Evolutionary conservation across 1,140 invertebrate genomes (phyloP).

Genomic region (Lutraria rhynchaena): DNA sequence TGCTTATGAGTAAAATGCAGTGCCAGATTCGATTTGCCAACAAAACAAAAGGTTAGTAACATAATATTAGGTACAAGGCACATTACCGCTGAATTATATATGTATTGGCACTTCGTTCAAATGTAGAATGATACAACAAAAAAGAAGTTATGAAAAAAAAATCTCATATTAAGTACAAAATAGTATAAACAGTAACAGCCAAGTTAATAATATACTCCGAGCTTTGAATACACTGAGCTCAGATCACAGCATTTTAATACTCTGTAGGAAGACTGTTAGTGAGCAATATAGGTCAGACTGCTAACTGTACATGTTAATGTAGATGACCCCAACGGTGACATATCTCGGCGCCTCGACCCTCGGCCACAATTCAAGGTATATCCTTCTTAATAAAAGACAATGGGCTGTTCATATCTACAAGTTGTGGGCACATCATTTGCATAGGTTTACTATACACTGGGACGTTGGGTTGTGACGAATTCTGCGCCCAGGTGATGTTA

Average conservation of each 20-base stretch:
- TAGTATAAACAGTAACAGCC: conserved; percentile 23
- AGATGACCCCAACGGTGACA: conserved; percentile 25
- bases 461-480: conserved; percentile 40
- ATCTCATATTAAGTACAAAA: conserved; percentile 43
- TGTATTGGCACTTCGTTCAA: conserved; percentile 51
- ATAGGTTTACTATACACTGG: conserved; percentile 54
- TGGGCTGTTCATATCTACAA: conserved; percentile 59
- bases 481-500: conserved; percentile 61
- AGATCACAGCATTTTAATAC: conserved; percentile 36
- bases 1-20: conserved; percentile 27
- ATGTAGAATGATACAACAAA: not conserved
- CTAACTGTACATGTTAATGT: conserved; percentile 44
- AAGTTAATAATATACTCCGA: conserved; percentile 28
- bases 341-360: conserved; percentile 29
- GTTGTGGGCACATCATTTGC: conserved; percentile 55
- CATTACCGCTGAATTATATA: conserved; percentile 37
- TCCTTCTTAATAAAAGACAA: conserved; percentile 60
- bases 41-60: conserved; percentile 35
- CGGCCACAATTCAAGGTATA: conserved; percentile 8
- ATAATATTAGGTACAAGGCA: conserved; percentile 46
- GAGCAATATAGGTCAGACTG: conserved; percentile 32
- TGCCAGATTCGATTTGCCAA: conserved; percentile 19
- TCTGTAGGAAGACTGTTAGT: conserved; percentile 52
- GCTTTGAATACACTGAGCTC: conserved; percentile 2
- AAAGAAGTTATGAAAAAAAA: conserved; percentile 1